These are phyloP conservation scores for Diplogasteroides magnus DNA, from an alignment of 1,140 invertebrate genomes.

Conservation along the genomic window DNA sequence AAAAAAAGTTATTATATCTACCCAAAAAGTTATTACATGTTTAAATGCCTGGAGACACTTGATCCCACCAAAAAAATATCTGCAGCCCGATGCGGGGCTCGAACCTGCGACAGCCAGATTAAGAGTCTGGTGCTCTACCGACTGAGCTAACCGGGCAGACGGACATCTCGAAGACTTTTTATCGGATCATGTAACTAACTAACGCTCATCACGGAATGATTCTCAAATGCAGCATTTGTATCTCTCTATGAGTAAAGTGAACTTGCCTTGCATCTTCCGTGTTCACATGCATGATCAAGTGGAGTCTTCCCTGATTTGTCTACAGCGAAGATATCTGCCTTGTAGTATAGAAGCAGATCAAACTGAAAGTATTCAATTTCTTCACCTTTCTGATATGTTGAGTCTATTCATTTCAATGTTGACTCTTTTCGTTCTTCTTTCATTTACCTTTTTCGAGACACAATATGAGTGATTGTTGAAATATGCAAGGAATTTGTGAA, in stretches of 20 bases:
- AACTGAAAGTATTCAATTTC: conserved; percentile 22
- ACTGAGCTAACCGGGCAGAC: conserved; percentile 55
- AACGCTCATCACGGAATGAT: no score
- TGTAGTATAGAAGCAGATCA: conserved; percentile 33
- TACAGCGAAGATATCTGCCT: conserved; percentile 28
- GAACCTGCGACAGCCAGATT: conserved; percentile 54
- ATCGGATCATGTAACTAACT: no score
- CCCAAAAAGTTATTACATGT: neutral
- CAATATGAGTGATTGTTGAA: no score
- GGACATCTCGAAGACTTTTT: no score
- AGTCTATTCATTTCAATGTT: no score
- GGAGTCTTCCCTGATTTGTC: conserved; percentile 31
- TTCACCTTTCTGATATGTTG: no score
- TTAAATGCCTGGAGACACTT: no score
- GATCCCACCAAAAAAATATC: no score
- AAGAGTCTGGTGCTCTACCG: conserved; percentile 56
- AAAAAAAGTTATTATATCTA: neutral
- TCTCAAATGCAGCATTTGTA: no score
- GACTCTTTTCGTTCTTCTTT: neutral
- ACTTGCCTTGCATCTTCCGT: conserved; percentile 26
- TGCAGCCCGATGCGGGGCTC: conserved; percentile 50
- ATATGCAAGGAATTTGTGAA: no score
- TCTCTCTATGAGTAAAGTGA: no score
- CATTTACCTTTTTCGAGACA: no score
- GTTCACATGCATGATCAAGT: conserved; percentile 34